Base-by-base conservation (phyloP, 1,140 invertebrate genomes). In the Danaus plexippus region DNA sequence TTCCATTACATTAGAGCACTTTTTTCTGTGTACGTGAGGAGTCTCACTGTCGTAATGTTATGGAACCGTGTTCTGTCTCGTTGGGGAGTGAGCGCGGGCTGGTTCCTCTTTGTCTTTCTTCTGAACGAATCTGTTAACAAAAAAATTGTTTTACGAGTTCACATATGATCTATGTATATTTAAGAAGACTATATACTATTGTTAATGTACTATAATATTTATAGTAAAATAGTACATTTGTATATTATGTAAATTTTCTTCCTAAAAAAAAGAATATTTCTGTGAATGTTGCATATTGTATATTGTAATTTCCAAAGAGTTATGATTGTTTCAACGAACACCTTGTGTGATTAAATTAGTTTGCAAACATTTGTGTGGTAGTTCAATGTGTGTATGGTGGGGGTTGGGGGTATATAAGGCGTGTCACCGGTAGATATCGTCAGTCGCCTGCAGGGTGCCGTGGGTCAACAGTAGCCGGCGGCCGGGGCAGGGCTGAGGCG, bases 401-500 rank as follows among this genome's bases (percentile, higher is more conserved):
- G 15, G 15, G 15, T 15, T 4, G 0, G 7, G 22, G 22, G 22
- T 32, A 32, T 32, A 32, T 32, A 32, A 32, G 7, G 22, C 0
- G 13, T 40, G 47, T 3, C 57, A 89, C 88, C 88, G 87, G 88
- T 98, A 98, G 63, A 96, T 96, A 76, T 97, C 96, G 80, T 96
- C 95, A 0, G 97, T 98, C 67, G 94, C 94, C 73, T 96, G 94
- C 32, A 98, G 92, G 9, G 95, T 93, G 58, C 96, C 96, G 90
- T 89, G 83, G 55, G 90, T 87, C 42, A 98, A 89, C 88, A 98
- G 96, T 64, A 98, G 91, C 69, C 94, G 95, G 49, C 96, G 89
- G 13, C 97, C 97, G 68, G 94, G 92, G 22, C 95, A 91, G 11
- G 91, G 92, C n/a, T 95, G 90, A 12, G 90, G 89, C 45, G 96